Base-by-base conservation (phyloP, 1,140 invertebrate species). In the Anoplolepis gracilipes region DNA sequence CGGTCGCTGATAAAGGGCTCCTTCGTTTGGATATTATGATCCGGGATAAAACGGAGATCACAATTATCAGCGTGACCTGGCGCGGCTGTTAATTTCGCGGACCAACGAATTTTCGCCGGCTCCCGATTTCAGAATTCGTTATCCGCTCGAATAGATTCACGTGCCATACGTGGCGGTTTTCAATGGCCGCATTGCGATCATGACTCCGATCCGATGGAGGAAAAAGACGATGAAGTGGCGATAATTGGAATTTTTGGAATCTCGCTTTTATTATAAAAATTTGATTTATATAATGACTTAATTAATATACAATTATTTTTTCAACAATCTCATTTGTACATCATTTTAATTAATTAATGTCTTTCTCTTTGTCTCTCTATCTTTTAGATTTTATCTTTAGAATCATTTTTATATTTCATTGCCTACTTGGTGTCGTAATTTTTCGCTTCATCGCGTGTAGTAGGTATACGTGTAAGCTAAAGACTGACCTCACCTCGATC, bases 71-170 rank as follows among this genome's bases (percentile, higher is more conserved):
- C 25, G 36, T 33, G 78, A 73, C 36, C 78, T 19, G 53, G 19
- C 53, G 49, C 25, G 65, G 25, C 22, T 72, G 67, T 82, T 82
- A 82, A 82, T 82, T 73, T 82, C 67, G 78, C 78, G 42, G 67
- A 7, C 25, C 46, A 10, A 28, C 53, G 67, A 59, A 82, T 82
- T 82, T 82, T 67, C 42, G n/a, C 42, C 61, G 28, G 61, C 28
- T 70, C 25, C 49, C 65, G 65, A 81, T 81, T 81, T 81, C 25
- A 36, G 53, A 81, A 81, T 81, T 72, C 53, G 65, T 81, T 81
- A 72, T 42, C 36, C 22, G 33, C 16, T 25, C 36, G 78, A 81
- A 36, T 57, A 19, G 36, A 19, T 59, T 73, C 53, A 33, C 78
- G 53, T 59, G 36, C 28, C 53, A 69, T 70, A 79, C 77, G 25